A percentile compares a stretch with the other conserved stretches of the same genome.
These are phyloP conservation scores for Spialia ferax DNA, from an alignment of 2,888 invertebrate genomes.

Conservation along the genomic window DNA sequence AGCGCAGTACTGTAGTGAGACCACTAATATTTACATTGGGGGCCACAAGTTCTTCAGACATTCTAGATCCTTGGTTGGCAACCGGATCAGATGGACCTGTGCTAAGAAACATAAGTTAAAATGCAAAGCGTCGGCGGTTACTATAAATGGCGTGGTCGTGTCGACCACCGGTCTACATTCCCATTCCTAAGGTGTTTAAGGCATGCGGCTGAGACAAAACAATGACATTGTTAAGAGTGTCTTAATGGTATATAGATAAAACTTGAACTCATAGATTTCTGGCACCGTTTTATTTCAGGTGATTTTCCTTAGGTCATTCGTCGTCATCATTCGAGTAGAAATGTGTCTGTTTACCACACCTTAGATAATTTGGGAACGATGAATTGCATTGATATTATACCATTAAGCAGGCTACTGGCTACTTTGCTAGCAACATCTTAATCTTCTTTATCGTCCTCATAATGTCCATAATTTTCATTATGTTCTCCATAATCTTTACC, in stretches of 20 bases:
- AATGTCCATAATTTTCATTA: no score
- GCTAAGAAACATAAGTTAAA: conserved; percentile 77
- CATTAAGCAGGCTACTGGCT: no score
- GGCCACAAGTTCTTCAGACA: conserved; percentile 78
- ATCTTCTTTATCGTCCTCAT: no score
- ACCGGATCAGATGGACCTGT: conserved; percentile 78
- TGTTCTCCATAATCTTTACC: no score
- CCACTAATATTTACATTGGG: conserved; percentile 71
- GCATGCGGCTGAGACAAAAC: background rate
- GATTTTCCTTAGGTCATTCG: no score
- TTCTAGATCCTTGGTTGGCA: conserved; percentile 72
- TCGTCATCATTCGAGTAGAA: no score
- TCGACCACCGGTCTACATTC: conserved; percentile 72
- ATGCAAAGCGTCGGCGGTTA: conserved; percentile 76
- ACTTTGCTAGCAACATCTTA: no score
- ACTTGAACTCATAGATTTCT: no score
- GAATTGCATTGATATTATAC: no score
- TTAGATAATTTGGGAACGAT: no score
- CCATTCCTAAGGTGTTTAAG: conserved; percentile 50
- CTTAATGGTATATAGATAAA: background rate
- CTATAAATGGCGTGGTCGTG: conserved; percentile 70
- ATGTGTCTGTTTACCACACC: no score
- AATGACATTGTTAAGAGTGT: background rate
- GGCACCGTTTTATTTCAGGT: no score
- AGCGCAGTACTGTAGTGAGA: conserved; percentile 63